Evolutionary conservation across 2,888 invertebrate genomes (phyloP), one percentile per base, ranked within the genome.

Genomic region (Stenolophus ochropezus): DNA sequence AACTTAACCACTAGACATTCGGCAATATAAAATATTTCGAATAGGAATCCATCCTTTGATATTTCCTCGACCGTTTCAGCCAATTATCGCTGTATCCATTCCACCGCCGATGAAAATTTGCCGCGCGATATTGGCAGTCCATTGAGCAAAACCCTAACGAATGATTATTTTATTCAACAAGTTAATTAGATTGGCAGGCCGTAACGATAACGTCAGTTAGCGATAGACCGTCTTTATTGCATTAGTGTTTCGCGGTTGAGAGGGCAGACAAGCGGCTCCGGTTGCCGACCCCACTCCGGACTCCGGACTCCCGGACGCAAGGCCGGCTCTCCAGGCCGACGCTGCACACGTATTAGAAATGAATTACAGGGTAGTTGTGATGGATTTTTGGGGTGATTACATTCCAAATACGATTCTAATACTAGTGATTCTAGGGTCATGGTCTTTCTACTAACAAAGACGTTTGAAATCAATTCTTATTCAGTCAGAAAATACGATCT

Each of bases 241-340:
- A 73, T 73, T 73, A 73, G 73, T 73, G 73, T 73, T 73, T 73
- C 73, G 73, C 73, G 73, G 73, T 73, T 73, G 73, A 73, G 73
- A 51, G 23, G 49, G 49, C 73, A 73, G 73, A 73, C 73, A 25
- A 73, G 73, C 73, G 73, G 49, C 18, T 20, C 25, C 27, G 42
- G 18, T 69, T 16, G 23, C 69, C 33, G 69, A 56, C 53, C 53
- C 53, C 18, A 20, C 8, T 20, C 53, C 21, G 21, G 61, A 61
- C 61, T 23, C 5, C 27, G 23, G 61, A n/a, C 61, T 61, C 21
- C 20, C 14, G 33, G 65, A 27, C 65, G 23, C 16, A 2, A 20
- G 58, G 23, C 4, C 20, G 4, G 58, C 33, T 25, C 65, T 14
- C 25, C 14, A 6, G 1, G 27, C 6, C 8, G 56, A 42, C 33